A percentile compares a stretch with the other conserved stretches of the same genome.
Conservation (phyloP, 2,113 vertebrate genomes). For the Phoenicopterus ruber region DNA sequence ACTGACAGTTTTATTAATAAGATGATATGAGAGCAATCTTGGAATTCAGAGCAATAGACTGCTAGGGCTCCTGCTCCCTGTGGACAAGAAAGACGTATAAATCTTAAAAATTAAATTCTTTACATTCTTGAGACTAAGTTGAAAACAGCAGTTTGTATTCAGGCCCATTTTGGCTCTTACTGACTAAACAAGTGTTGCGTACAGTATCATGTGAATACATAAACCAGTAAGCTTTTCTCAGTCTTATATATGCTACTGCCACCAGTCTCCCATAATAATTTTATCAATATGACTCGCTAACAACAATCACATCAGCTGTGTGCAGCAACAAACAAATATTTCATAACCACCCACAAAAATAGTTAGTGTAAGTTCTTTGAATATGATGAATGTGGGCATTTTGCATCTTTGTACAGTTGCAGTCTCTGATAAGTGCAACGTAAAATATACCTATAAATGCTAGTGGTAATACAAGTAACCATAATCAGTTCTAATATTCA, state of each 20-base stretch:
- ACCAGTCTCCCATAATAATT: background rate
- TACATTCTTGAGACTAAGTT: constrained; percentile 23
- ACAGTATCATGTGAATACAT: background rate
- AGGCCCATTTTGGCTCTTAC: background rate
- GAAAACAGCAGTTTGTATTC: constrained; percentile 17
- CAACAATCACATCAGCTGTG: background rate
- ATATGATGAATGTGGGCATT: background rate
- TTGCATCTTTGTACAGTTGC: background rate
- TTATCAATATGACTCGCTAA: accelerated
- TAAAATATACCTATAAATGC: background rate
- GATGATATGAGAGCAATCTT: background rate
- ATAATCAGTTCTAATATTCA: background rate
- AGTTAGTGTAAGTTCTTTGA: background rate
- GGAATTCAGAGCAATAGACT: background rate
- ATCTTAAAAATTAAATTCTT: constrained; percentile 63
- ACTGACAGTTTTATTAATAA: constrained; percentile 12
- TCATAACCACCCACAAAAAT: background rate
- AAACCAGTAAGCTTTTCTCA: background rate
- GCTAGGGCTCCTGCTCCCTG: constrained; percentile 24
- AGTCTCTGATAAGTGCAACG: background rate
- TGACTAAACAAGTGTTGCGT: background rate
- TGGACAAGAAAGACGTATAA: background rate
- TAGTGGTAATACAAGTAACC: background rate
- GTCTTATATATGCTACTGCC: background rate
- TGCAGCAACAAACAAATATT: background rate